Evolutionary conservation across 64 coral and sea anemone genomes (phyloP).

Genomic region (Montipora sp.): DNA sequence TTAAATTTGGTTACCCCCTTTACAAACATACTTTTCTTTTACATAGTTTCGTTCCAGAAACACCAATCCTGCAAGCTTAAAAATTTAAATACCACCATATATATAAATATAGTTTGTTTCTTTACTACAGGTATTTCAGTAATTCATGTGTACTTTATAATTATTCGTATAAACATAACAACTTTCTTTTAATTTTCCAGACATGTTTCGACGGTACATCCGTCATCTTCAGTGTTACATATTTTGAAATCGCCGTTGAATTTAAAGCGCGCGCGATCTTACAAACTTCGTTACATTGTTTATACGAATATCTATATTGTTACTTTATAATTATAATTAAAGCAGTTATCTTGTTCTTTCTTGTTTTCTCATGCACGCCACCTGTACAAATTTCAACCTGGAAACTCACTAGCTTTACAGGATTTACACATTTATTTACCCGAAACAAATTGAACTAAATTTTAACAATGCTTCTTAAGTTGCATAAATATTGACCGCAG

Average conservation of each 20-base stretch:
- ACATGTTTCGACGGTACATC: too few relatives aligned
- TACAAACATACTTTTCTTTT: too few relatives aligned
- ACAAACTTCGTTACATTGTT: too few relatives aligned
- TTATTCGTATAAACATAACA: too few relatives aligned
- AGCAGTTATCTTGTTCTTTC: background rate
- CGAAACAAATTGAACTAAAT: background rate
- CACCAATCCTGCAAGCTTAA: too few relatives aligned
- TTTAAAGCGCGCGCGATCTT: too few relatives aligned
- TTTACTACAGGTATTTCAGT: background rate
- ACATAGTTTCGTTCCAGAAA: too few relatives aligned
- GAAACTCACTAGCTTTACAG: background rate
- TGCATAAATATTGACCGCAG: background rate
- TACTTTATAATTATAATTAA: background rate
- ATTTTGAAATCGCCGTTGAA: too few relatives aligned
- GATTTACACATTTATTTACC: slow-evolving; percentile 13
- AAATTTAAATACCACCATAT: background rate
- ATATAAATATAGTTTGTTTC: background rate
- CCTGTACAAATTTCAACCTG: background rate
- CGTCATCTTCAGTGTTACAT: too few relatives aligned
- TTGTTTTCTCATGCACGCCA: background rate
- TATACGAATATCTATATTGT: too few relatives aligned
- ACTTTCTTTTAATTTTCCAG: too few relatives aligned
- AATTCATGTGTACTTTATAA: background rate
- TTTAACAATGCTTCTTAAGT: background rate
- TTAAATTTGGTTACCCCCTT: too few relatives aligned